Evolutionary conservation across 2,113 vertebrate genomes (phyloP), one percentile per base, ranked within the genome.

Genomic region (Camelus dromedarius): DNA sequence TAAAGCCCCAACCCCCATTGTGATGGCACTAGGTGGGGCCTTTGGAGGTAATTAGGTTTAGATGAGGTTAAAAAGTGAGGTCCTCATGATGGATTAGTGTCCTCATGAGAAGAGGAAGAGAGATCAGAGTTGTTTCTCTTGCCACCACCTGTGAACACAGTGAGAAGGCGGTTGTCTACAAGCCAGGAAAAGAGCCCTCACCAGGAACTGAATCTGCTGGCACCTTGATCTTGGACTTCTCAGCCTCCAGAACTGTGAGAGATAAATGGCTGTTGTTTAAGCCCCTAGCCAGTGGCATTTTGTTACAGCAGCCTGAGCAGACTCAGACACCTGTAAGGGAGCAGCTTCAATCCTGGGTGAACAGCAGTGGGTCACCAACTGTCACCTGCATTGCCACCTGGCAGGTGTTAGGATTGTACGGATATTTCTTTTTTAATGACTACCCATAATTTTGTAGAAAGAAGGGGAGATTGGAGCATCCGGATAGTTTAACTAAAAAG

Each of bases 351-450:
- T 54, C 42, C 32, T 9, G 19, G 46, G 30, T 8, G 0, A 6
- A 22, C 0, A 11, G 30, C 19, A 1, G 3, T 13, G 1, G 48
- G 3, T 35, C 7, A 2, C 16, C 1, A n/a, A 30, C 60, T 35
- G 7, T 10, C 50, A 9, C 24, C 1, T 16, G 22, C 7, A 3
- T 18, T 12, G 80, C 11, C 30, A 2, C 9, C 0, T 1, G 22
- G 79, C 5, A 58, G 35, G 30, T 52, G 4, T 18, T 52, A 12
- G 77, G 56, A 9, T 15, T 32, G 28, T 15, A 19, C 1, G 9
- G 15, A 4, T 12, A 8, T 72, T n/a, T 19, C 32, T 70, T 56
- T 66, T 18, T 46, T 30, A 60, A 28, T 64, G 26, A 24, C 10
- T 15, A 2, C 12, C 14, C 75, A 26, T 20, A n/a, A 46, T 76